Base-by-base conservation (phyloP, 2,888 invertebrate species). In the Criorhina ranunculi region DNA sequence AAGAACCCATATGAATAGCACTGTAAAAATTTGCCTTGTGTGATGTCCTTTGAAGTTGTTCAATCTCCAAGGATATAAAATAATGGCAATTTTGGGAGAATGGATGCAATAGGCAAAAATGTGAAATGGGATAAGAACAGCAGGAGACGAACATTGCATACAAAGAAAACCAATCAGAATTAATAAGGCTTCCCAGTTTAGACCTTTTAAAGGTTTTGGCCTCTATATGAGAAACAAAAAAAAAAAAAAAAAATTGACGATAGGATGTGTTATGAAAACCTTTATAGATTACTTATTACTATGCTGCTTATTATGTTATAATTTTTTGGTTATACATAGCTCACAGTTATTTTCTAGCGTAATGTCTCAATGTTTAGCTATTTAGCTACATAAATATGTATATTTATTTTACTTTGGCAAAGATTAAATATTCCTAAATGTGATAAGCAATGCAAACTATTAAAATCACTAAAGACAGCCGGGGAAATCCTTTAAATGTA, bases 11-110 rank as follows among this genome's bases (percentile, higher is more conserved):
- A 81, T 69, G 12, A 15, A 64, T 57, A 17, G 31, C 40, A 31
- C 49, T n/a, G 33, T 29, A 5, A 55, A 81, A 69, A 62, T 62
- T 29, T 42, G 49, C 57, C 62, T 67, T 60, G 33, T 59, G 62
- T 29, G 35, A 35, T 64, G 40, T 64, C 57, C 76, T 81, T 81
- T 81, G 81, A 81, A 51, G 76, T 81, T 81, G 12, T 33, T 51
- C 62, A 81, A 69, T 76, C 64, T 76, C 57, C 57, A 76, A 81
- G 76, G 81, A 76, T 64, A 76, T 69, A 62, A 70, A 70, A 81
- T 70, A 70, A 76, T 70, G 53, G 15, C 73, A 79, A 66, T 46
- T 80, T 80, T 80, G 60, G 17, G 53, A 79, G 35, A 67, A 55
- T 44, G 33, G 53, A 53, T 60, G 59, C 53, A 80, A 44, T 53